A percentile compares a stretch with the other conserved stretches of the same genome.
phyloP scores from a whole-genome alignment of 2,888 invertebrate species.

The Cotesia congregata region DNA sequence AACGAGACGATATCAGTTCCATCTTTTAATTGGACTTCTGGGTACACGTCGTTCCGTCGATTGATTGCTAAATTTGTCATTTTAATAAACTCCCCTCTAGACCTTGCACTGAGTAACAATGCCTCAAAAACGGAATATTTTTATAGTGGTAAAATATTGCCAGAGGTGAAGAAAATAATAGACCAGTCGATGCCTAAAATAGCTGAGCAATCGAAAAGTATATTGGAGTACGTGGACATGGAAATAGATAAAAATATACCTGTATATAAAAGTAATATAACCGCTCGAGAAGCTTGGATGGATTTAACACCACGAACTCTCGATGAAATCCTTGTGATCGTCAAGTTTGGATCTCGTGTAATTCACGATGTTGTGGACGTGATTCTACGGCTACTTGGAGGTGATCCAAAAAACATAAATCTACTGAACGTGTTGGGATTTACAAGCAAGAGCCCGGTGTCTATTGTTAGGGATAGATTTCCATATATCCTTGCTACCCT shows the following conservation, averaged over 20 bases:
- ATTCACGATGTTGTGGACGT: constrained; percentile 52
- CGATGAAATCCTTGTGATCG: constrained; percentile 54
- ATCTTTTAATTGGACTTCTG: constrained; percentile 62
- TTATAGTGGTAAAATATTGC: constrained; percentile 47
- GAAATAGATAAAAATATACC: constrained; percentile 57
- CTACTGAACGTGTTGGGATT: constrained; percentile 60
- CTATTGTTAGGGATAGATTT: constrained; percentile 54
- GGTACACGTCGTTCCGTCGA: constrained; percentile 58
- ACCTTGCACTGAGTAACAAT: constrained; percentile 51
- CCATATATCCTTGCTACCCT: constrained; percentile 58
- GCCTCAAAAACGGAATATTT: constrained; percentile 45
- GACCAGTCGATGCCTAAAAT: constrained; percentile 45
- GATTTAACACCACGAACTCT: constrained; percentile 43
- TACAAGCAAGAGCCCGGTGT: constrained; percentile 51
- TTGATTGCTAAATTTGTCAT: constrained; percentile 54
- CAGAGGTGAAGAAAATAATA: constrained; percentile 52
- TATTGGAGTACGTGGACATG: constrained; percentile 55
- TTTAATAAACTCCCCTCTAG: constrained; percentile 48
- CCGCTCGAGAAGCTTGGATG: constrained; percentile 52
- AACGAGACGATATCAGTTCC: constrained; percentile 45
- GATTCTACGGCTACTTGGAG: constrained; percentile 41
- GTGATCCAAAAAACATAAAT: constrained; percentile 46
- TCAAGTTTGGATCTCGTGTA: constrained; percentile 54
- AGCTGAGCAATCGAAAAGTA: constrained; percentile 44
- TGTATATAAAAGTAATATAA: constrained; percentile 47